A percentile compares a stretch with the other conserved stretches of the same genome.
These are phyloP conservation scores for Pegoplata infirma DNA, from an alignment of 2,888 invertebrate genomes.

Conservation along the genomic window DNA sequence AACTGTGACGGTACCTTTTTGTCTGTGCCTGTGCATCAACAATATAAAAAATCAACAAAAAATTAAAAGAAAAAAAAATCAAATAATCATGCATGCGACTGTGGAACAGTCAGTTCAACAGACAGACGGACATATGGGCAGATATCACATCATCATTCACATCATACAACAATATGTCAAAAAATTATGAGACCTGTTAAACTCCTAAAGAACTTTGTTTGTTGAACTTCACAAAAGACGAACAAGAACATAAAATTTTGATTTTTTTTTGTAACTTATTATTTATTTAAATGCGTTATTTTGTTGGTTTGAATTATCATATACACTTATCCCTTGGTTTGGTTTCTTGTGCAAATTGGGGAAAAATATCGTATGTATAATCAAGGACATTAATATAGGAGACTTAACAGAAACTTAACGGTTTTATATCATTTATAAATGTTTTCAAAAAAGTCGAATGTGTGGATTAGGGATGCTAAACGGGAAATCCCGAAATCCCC, in stretches of 20 bases:
- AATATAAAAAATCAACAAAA: background rate
- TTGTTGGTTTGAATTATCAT: too few relatives aligned
- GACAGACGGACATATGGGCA: background rate
- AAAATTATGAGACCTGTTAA: conserved; percentile 34
- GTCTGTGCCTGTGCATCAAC: conserved; percentile 29
- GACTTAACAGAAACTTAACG: too few relatives aligned
- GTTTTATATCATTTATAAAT: too few relatives aligned
- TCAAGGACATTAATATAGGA: too few relatives aligned
- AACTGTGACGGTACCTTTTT: conserved; percentile 42
- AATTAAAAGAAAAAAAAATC: too few relatives aligned
- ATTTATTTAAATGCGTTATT: background rate
- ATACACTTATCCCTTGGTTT: too few relatives aligned
- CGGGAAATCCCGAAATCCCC: too few relatives aligned
- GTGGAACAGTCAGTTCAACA: background rate
- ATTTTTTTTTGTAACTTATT: background rate
- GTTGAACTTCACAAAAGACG: background rate
- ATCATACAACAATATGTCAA: conserved; percentile 29
- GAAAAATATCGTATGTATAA: too few relatives aligned
- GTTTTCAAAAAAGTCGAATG: too few relatives aligned
- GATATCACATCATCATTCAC: conserved; percentile 4
- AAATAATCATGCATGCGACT: background rate
- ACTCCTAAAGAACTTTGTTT: background rate
- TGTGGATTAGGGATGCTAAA: too few relatives aligned
- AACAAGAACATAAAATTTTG: background rate
- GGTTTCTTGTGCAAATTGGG: too few relatives aligned